phyloP scores from a whole-genome alignment of 2,888 invertebrate species.

The Anarsia innoxiella region DNA sequence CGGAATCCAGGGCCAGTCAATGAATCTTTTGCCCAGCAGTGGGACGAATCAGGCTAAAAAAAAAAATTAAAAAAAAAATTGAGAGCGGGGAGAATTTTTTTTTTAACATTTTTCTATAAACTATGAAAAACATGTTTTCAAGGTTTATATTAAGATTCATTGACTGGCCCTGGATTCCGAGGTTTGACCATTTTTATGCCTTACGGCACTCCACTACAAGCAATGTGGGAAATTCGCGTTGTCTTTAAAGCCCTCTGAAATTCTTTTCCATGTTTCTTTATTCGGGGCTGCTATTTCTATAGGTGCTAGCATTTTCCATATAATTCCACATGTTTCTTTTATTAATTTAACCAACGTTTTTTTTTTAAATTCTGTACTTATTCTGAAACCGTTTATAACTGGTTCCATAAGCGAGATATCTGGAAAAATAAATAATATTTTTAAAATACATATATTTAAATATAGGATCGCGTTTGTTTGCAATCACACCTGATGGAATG shows the following conservation, averaged over 20 bases:
- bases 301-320: slow-evolving; percentile 18
- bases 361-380: slow-evolving; percentile 20
- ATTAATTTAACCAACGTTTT: slow-evolving; percentile 18
- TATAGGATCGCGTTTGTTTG: slow-evolving; percentile 14
- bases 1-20: too few relatives aligned
- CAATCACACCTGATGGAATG: slow-evolving; percentile 16
- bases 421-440: slow-evolving; percentile 10
- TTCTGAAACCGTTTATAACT: slow-evolving; percentile 19
- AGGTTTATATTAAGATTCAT: too few relatives aligned
- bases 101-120: too few relatives aligned
- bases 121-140: too few relatives aligned
- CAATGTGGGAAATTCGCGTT: slow-evolving; percentile 13
- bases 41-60: too few relatives aligned
- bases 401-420: slow-evolving; percentile 18
- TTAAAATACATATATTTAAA: neutral
- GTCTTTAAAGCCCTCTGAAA: slow-evolving; percentile 15
- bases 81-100: too few relatives aligned
- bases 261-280: slow-evolving; percentile 10
- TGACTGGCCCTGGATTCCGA: too few relatives aligned
- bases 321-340: slow-evolving; percentile 20
- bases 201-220: too few relatives aligned
- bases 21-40: too few relatives aligned
- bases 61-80: too few relatives aligned
- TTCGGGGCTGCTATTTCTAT: slow-evolving; percentile 19
- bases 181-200: too few relatives aligned